Conservation (phyloP, 2,888 invertebrate species). For the Macrophya annulata region DNA sequence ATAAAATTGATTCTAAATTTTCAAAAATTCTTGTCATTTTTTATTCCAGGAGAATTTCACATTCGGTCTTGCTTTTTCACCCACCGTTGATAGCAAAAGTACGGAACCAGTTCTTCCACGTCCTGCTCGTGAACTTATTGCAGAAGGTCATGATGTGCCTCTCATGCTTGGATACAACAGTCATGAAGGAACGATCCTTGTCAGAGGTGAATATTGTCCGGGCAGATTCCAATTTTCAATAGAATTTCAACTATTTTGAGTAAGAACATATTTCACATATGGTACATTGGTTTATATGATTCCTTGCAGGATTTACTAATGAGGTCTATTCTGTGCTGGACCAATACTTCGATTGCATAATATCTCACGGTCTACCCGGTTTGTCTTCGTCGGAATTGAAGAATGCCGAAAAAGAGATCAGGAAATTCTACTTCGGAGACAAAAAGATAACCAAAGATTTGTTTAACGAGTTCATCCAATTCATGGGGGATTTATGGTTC, state of each 20-base stretch:
- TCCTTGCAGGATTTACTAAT: constrained; percentile 45
- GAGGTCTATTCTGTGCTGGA: constrained; percentile 30
- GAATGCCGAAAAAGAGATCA: constrained; percentile 75
- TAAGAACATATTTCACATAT: too few species aligned
- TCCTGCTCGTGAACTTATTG: constrained; percentile 70
- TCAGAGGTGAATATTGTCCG: constrained; percentile 7
- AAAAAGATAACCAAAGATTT: constrained; percentile 75
- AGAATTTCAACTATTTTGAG: not conserved
- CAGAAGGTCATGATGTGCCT: constrained; percentile 79
- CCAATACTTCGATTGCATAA: constrained; percentile 75
- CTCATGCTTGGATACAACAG: constrained; percentile 80
- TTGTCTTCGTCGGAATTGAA: constrained; percentile 65
- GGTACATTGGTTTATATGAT: not conserved
- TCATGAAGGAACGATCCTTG: constrained; percentile 79
- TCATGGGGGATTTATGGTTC: constrained; percentile 81
- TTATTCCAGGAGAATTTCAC: constrained; percentile 5
- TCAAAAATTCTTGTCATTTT: not conserved
- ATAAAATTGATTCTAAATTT: not conserved
- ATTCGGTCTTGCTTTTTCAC: constrained; percentile 26
- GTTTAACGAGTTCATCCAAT: constrained; percentile 79
- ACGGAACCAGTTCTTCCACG: constrained; percentile 67
- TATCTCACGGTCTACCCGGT: constrained; percentile 76
- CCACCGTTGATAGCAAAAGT: constrained; percentile 61
- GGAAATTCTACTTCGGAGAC: constrained; percentile 80
- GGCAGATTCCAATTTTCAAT: constrained; percentile 20